Conservation (phyloP, 2,888 invertebrate genomes). For the Drosophila longiperda region DNA sequence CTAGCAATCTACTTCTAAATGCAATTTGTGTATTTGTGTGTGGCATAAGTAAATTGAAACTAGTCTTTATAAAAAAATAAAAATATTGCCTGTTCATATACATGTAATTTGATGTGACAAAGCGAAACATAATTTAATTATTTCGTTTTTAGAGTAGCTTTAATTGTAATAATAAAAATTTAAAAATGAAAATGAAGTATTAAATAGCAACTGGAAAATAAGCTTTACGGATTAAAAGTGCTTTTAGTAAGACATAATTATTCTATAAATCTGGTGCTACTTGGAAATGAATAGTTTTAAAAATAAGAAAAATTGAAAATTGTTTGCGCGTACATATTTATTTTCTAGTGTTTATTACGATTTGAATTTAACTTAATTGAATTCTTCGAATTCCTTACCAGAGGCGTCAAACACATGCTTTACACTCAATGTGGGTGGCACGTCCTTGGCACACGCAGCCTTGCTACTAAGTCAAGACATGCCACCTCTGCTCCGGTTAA, state of each 20-base stretch:
- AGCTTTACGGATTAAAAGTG: background rate
- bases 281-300: background rate
- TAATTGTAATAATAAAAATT: background rate
- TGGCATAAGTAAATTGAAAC: background rate
- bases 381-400: background rate
- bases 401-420: background rate
- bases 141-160: background rate
- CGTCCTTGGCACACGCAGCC: background rate
- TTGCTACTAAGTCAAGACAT: background rate
- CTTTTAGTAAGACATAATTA: background rate
- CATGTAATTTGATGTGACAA: background rate
- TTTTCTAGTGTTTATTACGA: background rate
- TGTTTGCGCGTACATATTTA: background rate
- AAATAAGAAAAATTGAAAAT: background rate
- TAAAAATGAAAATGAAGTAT: background rate
- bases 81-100: background rate
- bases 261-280: accelerated
- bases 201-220: background rate
- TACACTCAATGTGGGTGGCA: background rate
- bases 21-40: background rate
- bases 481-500: conserved; percentile 23
- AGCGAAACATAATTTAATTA: background rate
- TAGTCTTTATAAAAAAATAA: background rate
- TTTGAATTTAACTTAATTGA: no score
- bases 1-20: background rate